Evolutionary conservation across 2,888 invertebrate genomes (phyloP), one percentile per base, ranked within the genome.

Genomic region (Drosophila colorata): DNA sequence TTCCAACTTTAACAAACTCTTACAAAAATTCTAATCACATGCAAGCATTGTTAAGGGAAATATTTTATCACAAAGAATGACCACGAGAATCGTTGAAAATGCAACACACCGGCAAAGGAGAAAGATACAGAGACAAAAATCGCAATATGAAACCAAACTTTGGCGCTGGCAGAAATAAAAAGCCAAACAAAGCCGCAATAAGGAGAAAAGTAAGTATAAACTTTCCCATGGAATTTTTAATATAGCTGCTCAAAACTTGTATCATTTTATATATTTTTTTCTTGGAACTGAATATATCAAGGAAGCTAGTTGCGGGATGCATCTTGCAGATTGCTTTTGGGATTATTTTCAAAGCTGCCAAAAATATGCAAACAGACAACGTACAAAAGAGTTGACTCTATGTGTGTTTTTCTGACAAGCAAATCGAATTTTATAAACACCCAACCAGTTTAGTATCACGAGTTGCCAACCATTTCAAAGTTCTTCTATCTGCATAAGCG

Each of bases 171-270:
- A n/a, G 28, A 13, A 43, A 53, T 38, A 38, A 16, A 16, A 7
- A 51, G 14, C 9, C 56, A 67, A 77, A 67, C 67, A 68, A 60
- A 56, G 43, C 41, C 47, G 16, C 53, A 72, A 60, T 47, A 60
- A 60, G 49, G 16, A 57, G 35, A 16, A 43, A 44, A 59, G 65
- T 16, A 65, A 72, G 61, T 61, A 64, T 68, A 56, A 76, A 68
- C 65, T 76, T 76, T 65, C 23, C 41, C 58, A 56, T 46, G 44
- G 73, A 55, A 76, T 74, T 78, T 69, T 65, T 76, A 77, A 76
- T 76, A 76, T 59, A 44, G 46, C 60, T 37, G 46, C 58, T 47
- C n/a, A 20, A 65, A 60, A 72, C 53, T 61, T 67, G 28, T 47
- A 11, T 46, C 56, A 38, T 49, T 53, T 49, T 49, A 28, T n/a